Percentiles rank a stretch among this genome's conserved stretches.
Conservation (phyloP, 2,888 invertebrate species). For the Hyppa rectilinea region DNA sequence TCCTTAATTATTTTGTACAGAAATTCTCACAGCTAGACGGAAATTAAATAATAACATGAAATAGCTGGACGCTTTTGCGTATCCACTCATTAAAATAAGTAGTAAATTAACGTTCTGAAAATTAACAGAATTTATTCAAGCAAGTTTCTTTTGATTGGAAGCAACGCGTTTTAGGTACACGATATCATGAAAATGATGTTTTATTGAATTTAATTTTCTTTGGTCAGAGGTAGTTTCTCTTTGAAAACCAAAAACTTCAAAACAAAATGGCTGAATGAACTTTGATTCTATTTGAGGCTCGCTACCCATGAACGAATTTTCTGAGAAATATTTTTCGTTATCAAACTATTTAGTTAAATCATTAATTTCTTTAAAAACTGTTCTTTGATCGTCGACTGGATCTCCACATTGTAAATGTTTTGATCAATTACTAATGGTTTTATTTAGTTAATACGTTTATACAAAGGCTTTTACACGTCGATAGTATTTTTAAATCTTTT, state of each 20-base stretch:
- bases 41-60: constrained; percentile 5
- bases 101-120: constrained; percentile 18
- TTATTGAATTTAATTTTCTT: neutral
- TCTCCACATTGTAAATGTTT: neutral
- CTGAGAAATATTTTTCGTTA: neutral
- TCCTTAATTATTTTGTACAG: no score
- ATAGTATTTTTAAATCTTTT: no score
- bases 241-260: constrained; percentile 12
- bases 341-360: neutral
- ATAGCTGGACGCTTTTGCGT: neutral
- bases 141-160: constrained; percentile 37
- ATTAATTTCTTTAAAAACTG: neutral
- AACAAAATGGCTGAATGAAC: constrained; percentile 3
- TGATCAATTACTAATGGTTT: no score
- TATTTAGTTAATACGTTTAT: no score
- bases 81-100: constrained; percentile 8
- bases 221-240: neutral
- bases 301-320: neutral
- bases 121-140: constrained; percentile 40
- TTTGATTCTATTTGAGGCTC: neutral
- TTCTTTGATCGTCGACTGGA: neutral
- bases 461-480: no score
- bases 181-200: neutral
- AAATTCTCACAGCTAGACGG: neutral
- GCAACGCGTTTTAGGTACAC: neutral